A percentile compares a stretch with the other conserved stretches of the same genome.
phyloP scores from a whole-genome alignment of 2,888 invertebrate species.

The Cyrtodaria siliqua region DNA sequence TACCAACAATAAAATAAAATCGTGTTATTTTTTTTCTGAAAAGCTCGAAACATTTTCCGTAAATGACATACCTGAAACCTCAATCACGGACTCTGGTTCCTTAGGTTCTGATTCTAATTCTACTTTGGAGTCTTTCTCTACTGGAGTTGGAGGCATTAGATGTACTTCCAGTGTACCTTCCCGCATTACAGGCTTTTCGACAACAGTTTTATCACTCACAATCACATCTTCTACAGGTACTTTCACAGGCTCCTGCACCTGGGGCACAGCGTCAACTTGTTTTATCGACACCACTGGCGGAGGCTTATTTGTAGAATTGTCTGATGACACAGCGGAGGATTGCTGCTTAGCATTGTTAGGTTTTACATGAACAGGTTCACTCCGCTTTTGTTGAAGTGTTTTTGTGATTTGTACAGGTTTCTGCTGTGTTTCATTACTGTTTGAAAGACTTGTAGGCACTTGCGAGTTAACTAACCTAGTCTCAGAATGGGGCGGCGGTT shows the following conservation, averaged over 20 bases:
- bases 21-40: no score
- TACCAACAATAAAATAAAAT: no score
- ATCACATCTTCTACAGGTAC: constrained; percentile 42
- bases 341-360: not conserved
- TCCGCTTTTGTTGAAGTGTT: no score
- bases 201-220: not conserved
- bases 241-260: constrained; percentile 39
- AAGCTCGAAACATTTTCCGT: no score
- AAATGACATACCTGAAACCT: constrained; percentile 16
- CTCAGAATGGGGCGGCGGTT: not conserved
- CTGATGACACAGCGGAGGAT: not conserved
- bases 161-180: constrained; percentile 55
- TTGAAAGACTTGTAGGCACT: constrained; percentile 48
- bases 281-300: not conserved
- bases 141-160: constrained; percentile 58
- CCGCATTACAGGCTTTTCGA: not conserved
- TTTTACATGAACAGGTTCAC: not conserved
- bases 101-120: constrained; percentile 44
- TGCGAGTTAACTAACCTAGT: no score
- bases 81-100: constrained; percentile 12
- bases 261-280: not conserved
- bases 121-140: constrained; percentile 52
- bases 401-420: not conserved
- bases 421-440: not conserved
- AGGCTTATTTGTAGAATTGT: not conserved